Conservation (phyloP, 2,113 vertebrate species). For the Nicator chloris region DNA sequence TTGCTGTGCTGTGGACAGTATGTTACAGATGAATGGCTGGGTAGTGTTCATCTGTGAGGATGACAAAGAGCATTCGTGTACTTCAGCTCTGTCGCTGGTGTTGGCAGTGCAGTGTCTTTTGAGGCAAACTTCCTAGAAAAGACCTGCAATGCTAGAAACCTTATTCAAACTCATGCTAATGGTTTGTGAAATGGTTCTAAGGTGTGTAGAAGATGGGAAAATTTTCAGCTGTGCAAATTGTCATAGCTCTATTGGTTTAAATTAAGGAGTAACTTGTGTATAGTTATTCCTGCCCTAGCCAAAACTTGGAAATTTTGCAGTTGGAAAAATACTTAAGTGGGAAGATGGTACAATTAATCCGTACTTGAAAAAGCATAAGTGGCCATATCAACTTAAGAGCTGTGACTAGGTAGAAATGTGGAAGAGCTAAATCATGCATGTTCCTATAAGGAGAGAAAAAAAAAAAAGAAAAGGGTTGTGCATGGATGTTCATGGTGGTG, state of each 20-base stretch:
- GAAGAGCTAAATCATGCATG: not conserved
- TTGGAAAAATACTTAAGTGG: not conserved
- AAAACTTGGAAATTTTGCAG: slow-evolving; percentile 1
- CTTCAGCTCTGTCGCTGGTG: not conserved
- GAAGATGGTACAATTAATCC: not conserved
- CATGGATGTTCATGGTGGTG: not conserved
- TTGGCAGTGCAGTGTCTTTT: not conserved
- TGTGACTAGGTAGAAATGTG: not conserved
- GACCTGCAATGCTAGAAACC: not conserved
- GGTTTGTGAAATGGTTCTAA: not conserved
- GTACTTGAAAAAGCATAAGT: not conserved
- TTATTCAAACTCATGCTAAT: not conserved
- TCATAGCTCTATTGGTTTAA: not conserved
- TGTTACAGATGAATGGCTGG: not conserved
- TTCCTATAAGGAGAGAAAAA: not conserved
- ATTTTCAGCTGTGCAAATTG: not conserved
- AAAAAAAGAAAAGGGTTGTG: not conserved
- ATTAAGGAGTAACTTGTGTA: not conserved
- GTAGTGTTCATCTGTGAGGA: not conserved
- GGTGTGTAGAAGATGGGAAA: not conserved
- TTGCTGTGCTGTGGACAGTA: not conserved
- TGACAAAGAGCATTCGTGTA: not conserved
- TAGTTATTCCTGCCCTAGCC: not conserved
- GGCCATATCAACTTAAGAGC: not conserved
- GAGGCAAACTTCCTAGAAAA: not conserved